Percentiles rank a stretch among this genome's conserved stretches.
These are phyloP conservation scores for Acipenser ruthenus DNA, from an alignment of 2,797 vertebrate genomes.

Conservation along the genomic window DNA sequence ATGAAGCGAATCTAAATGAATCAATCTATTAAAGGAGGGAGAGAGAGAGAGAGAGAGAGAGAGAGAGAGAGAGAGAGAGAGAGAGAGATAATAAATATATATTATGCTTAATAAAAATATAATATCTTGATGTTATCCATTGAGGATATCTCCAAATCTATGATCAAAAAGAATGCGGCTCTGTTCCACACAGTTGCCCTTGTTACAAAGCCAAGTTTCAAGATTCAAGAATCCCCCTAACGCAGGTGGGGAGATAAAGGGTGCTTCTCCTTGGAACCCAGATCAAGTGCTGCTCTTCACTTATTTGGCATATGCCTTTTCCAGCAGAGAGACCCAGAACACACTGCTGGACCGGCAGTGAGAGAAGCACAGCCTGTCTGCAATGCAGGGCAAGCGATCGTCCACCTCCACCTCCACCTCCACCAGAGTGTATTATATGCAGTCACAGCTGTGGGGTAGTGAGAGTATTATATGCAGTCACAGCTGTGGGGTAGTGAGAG, in stretches of 20 bases:
- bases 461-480: not conserved
- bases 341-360: conserved; percentile 73
- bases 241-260: not conserved
- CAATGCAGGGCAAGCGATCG: conserved; percentile 81
- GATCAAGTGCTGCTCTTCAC: conserved; percentile 22
- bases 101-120: no score
- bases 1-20: no score
- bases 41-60: no score
- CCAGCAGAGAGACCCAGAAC: conserved; percentile 91
- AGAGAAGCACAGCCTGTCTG: conserved; percentile 81
- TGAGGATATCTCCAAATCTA: conserved; percentile 3
- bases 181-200: no score
- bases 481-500: no score
- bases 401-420: conserved; percentile 78
- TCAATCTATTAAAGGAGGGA: no score
- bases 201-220: conserved; percentile 48
- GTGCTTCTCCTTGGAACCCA: not conserved
- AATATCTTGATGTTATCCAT: conserved; percentile 53
- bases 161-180: no score
- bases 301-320: conserved; percentile 94
- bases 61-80: no score
- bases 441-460: no score
- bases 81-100: no score
- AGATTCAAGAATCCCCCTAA: conserved; percentile 75
- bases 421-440: no score